phyloP scores from a whole-genome alignment of 2,797 vertebrate genomes.

The Petrocephalus schoutedeni region DNA sequence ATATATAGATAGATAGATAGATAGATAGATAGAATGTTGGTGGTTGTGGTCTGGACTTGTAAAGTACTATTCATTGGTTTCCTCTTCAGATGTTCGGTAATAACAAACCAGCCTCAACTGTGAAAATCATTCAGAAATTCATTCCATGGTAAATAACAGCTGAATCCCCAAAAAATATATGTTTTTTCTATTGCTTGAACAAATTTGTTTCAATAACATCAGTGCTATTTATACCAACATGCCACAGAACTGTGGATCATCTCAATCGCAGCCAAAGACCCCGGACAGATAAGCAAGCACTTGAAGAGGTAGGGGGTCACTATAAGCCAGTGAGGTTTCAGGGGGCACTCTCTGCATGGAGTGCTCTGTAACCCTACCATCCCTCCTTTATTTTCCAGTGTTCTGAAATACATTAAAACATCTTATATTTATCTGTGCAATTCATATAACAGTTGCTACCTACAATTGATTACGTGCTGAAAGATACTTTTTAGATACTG shows the following conservation, averaged over 20 bases:
- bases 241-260: not conserved
- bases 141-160: not conserved
- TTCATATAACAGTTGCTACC: not conserved
- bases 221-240: not conserved
- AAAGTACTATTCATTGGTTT: not conserved
- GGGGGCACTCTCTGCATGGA: not conserved
- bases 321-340: not conserved
- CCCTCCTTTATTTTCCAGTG: not conserved
- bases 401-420: not conserved
- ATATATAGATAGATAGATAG: not conserved
- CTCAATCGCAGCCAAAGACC: not conserved
- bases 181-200: not conserved
- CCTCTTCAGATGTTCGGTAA: not conserved
- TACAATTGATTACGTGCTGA: not conserved
- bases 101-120: not conserved
- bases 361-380: not conserved
- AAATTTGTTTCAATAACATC: not conserved
- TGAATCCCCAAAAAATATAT: not conserved
- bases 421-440: not conserved
- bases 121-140: not conserved
- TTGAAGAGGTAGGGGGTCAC: not conserved
- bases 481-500: not conserved
- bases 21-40: not conserved
- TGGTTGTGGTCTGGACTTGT: not conserved
- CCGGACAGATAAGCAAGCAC: not conserved